These are phyloP conservation scores for Hartigia nigra DNA, from an alignment of 2,888 invertebrate species.

Conservation along the genomic window DNA sequence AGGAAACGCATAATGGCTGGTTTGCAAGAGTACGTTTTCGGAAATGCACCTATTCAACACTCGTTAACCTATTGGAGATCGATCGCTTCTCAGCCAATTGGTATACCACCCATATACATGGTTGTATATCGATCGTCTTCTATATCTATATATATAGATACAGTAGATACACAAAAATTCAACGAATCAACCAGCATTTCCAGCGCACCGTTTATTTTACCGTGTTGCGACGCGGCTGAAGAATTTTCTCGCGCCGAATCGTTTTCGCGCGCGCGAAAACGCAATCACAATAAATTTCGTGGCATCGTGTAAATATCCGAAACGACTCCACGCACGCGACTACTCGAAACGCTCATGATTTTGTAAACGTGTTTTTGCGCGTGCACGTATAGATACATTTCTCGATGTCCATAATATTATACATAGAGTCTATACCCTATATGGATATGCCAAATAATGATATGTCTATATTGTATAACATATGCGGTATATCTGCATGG, in stretches of 20 bases:
- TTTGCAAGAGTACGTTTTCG: neutral
- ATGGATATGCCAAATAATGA: neutral
- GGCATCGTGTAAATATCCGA: constrained; percentile 46
- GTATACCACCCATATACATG: neutral
- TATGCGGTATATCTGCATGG: neutral
- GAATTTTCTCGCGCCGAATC: neutral
- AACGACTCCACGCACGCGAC: neutral
- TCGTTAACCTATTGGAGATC: neutral
- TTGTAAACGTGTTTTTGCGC: constrained; percentile 35
- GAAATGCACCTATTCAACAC: neutral
- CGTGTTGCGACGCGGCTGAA: neutral
- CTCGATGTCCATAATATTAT: neutral
- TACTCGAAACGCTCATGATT: constrained; percentile 38
- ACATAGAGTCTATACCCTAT: neutral
- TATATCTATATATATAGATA: neutral
- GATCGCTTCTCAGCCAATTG: neutral
- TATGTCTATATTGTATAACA: neutral
- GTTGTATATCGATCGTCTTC: neutral
- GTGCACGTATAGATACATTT: constrained; percentile 6
- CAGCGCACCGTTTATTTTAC: neutral
- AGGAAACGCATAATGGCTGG: constrained; percentile 30
- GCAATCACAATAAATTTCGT: constrained; percentile 55
- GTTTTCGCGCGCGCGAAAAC: constrained; percentile 24
- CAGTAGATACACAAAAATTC: neutral
- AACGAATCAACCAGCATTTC: neutral